Evolutionary conservation across 92 coral and sea anemone species (phyloP), one percentile per base, ranked within the genome.

Genomic region (Parazoanthus atlanticus): DNA sequence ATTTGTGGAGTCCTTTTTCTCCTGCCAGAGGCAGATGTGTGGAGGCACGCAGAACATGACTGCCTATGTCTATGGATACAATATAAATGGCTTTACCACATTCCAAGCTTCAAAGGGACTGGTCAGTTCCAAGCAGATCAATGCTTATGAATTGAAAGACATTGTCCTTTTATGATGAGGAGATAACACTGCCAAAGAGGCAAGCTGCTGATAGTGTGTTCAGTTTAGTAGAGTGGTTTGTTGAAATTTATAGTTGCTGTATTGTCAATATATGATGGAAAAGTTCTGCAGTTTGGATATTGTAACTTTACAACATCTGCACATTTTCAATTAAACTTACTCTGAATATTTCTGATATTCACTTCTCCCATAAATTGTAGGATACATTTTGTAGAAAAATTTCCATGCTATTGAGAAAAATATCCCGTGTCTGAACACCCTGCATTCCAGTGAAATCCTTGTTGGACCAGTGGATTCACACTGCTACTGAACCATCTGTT

Each of bases 41-140:
- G 95, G 93, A 5, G 93, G 93, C 1, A 88, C 95, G 4, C 84
- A 86, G 58, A 90, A 88, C 71, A 93, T 93, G 95, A 90, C 95
- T n/a, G 93, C 88, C 7, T 93, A 43, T 85, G 85, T 84, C 4
- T 89, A 89, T 73, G 89, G 91, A 16, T 90, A 93, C 61, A 93
- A 92, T 58, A 74, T 92, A 0, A 90, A 90, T 87, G 92, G 94
- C 8, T 85, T 75, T 43, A 87, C 77, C 29, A 76, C 92, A 19
- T 85, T 81, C 81, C 84, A 85, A 58, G 66, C 73, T 1, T 80
- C 93, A 66, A 88, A 88, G 72, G 66, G 80, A 58, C 25, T 93
- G 16, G 58, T 76, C 81, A 90, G 84, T 75, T 83, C 86, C 11
- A 91, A 88, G 70, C 93, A 89, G 40, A 88, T 89, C 25, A 89